Conservation (phyloP, 1,140 invertebrate species). For the silkworm (Bombyx mori) region ASM3026992v2 NC_085132.1:217501-218000, state of each 20-base stretch:
- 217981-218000: slow-evolving; percentile 29
- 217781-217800: slow-evolving; percentile 21
- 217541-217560: slow-evolving; percentile 79
- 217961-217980: slow-evolving; percentile 26
- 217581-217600: slow-evolving; percentile 41
- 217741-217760: slow-evolving; percentile 14
- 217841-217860: slow-evolving; percentile 23
- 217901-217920: slow-evolving; percentile 14
- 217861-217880: slow-evolving; percentile 21
- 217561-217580: slow-evolving; percentile 80
- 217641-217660: slow-evolving; percentile 29
- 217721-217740: slow-evolving; percentile 28
- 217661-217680: slow-evolving; percentile 41
- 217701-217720: slow-evolving; percentile 35
- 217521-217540: slow-evolving; percentile 72
- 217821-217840: slow-evolving; percentile 41
- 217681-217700: slow-evolving; percentile 16
- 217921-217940: slow-evolving; percentile 4
- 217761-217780: slow-evolving; percentile 33
- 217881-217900: slow-evolving; percentile 38
- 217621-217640: slow-evolving; percentile 6
- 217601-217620: slow-evolving; percentile 16
- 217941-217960: slow-evolving; percentile 14
- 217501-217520: slow-evolving; percentile 72
- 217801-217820: slow-evolving; percentile 43